Conservation (phyloP, 1,140 invertebrate species). For the Bombyx mandarina region DNA sequence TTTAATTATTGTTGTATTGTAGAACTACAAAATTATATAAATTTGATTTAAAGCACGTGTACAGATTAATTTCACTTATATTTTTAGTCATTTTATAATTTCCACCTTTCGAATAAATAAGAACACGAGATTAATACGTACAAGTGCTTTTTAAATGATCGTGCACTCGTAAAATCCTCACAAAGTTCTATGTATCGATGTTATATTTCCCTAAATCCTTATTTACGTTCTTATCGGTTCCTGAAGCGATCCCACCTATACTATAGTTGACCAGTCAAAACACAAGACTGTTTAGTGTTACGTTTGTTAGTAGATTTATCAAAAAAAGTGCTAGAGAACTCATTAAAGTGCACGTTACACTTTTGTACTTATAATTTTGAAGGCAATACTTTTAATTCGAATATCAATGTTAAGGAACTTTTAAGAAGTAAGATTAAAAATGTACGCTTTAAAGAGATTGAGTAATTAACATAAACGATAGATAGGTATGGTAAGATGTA, state of each 20-base stretch:
- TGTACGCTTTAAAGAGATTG: slow-evolving; percentile 71
- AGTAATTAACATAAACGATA: slow-evolving; percentile 63
- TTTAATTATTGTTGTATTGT: no score
- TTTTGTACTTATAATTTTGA: slow-evolving; percentile 27
- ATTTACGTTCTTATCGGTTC: slow-evolving; percentile 31
- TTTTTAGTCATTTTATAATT: not conserved
- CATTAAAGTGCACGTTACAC: slow-evolving; percentile 33
- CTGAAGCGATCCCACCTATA: slow-evolving; percentile 59
- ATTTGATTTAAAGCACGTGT: no score
- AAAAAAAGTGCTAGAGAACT: slow-evolving; percentile 17
- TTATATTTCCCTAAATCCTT: slow-evolving; percentile 7
- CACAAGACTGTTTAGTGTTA: slow-evolving; percentile 63
- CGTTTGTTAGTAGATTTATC: slow-evolving; percentile 44
- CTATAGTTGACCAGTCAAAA: slow-evolving; percentile 53
- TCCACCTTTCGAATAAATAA: slow-evolving; percentile 8
- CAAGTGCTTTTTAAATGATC: slow-evolving; percentile 9
- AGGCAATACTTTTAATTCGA: slow-evolving; percentile 27
- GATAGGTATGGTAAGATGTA: slow-evolving; percentile 62
- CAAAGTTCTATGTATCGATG: slow-evolving; percentile 1
- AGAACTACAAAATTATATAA: no score
- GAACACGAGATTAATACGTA: slow-evolving; percentile 10
- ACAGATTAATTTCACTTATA: no score
- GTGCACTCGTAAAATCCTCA: slow-evolving; percentile 2
- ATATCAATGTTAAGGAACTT: slow-evolving; percentile 55
- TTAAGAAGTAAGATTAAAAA: slow-evolving; percentile 65